Conservation (phyloP, 2,888 invertebrate genomes). For the Pyralis farinalis region DNA sequence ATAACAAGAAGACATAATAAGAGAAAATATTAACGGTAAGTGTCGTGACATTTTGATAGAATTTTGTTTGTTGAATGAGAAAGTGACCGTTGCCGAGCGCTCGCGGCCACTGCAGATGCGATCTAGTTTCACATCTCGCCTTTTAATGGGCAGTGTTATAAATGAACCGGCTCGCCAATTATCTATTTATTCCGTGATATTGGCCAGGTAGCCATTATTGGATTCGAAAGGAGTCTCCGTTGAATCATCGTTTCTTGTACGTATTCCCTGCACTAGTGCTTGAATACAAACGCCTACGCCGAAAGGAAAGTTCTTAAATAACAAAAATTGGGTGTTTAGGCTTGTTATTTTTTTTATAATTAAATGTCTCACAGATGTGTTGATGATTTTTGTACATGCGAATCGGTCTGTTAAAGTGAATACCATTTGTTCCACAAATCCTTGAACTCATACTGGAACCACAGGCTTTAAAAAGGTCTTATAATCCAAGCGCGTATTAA, state of each 20-base stretch:
- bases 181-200: constrained; percentile 55
- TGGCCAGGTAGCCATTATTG: constrained; percentile 42
- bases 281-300: constrained; percentile 40
- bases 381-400: no score
- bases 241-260: constrained; percentile 42
- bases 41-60: constrained; percentile 58
- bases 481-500: constrained; percentile 34
- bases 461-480: constrained; percentile 25
- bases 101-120: constrained; percentile 50
- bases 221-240: constrained; percentile 38
- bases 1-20: constrained; percentile 29
- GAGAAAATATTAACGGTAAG: constrained; percentile 56
- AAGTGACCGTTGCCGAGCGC: constrained; percentile 71
- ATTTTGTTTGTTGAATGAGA: constrained; percentile 72
- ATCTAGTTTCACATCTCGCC: constrained; percentile 64
- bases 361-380: no score
- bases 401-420: no score
- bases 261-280: constrained; percentile 25
- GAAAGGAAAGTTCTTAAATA: constrained; percentile 38
- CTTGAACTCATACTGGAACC: constrained; percentile 40
- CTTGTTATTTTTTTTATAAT: no score
- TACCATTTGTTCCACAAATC: no score
- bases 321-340: no score
- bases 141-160: constrained; percentile 53
- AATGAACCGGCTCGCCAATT: constrained; percentile 57